Evolutionary conservation across 2,888 invertebrate genomes (phyloP).

Genomic region (Eumacrocentrus americanus): DNA sequence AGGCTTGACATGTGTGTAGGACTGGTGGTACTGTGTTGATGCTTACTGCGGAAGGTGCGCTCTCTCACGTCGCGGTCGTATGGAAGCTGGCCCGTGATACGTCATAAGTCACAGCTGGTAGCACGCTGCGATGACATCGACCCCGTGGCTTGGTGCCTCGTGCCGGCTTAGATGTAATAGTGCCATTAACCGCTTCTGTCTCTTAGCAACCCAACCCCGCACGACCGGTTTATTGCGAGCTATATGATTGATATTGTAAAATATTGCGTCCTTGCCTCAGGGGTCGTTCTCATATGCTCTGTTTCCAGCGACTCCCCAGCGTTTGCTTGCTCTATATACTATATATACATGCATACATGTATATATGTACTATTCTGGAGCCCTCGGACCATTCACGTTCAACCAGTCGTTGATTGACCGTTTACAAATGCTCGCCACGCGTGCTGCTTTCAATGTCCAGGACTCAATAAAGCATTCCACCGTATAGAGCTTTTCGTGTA

Average conservation of each 20-base stretch:
- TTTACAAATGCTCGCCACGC: constrained; percentile 29
- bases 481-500: neutral
- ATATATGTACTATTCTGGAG: constrained; percentile 10
- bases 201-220: constrained; percentile 52
- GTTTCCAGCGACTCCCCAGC: neutral
- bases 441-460: constrained; percentile 26
- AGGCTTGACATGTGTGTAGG: too few relatives aligned
- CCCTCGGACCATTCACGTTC: constrained; percentile 23
- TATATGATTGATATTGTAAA: constrained; percentile 57
- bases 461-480: constrained; percentile 24
- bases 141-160: constrained; percentile 31
- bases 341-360: neutral
- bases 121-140: constrained; percentile 56
- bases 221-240: constrained; percentile 51
- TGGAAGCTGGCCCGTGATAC: constrained; percentile 45
- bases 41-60: constrained; percentile 12
- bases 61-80: constrained; percentile 8
- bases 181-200: constrained; percentile 56
- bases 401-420: constrained; percentile 35
- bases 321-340: neutral
- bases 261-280: constrained; percentile 41
- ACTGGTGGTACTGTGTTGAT: neutral
- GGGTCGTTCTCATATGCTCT: constrained; percentile 11
- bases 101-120: constrained; percentile 59
- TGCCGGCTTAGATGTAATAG: constrained; percentile 50